phyloP scores from a whole-genome alignment of 2,113 vertebrate genomes.

The Alethe castanea region DNA sequence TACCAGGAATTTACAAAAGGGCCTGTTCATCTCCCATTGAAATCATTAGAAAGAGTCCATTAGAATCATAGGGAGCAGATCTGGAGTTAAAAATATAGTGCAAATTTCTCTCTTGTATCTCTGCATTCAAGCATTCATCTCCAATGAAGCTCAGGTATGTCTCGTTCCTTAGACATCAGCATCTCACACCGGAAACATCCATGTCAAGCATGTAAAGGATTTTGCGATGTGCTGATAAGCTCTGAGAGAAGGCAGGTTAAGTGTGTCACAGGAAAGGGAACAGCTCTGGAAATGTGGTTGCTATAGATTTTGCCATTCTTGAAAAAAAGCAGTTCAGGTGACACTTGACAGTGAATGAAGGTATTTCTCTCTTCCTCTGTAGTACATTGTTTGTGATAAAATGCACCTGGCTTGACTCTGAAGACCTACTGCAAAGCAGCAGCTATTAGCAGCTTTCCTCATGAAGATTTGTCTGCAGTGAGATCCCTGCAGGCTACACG shows the following conservation, averaged over 20 bases:
- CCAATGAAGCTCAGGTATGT: not conserved
- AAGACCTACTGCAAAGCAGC: not conserved
- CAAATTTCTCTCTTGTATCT: not conserved
- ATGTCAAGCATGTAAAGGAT: not conserved
- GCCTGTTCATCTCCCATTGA: not conserved
- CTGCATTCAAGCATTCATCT: not conserved
- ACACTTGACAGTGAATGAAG: not conserved
- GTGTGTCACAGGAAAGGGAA: not conserved
- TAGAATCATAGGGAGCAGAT: not conserved
- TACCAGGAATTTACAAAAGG: not conserved
- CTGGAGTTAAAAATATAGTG: not conserved
- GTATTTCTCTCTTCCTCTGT: not conserved
- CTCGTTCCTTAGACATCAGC: not conserved
- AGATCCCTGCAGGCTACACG: not conserved
- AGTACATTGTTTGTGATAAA: not conserved
- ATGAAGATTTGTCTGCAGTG: not conserved
- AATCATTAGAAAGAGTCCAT: not conserved
- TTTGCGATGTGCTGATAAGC: not conserved
- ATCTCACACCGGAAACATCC: not conserved
- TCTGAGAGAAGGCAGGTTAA: not conserved
- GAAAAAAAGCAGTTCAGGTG: not conserved
- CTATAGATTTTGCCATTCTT: not conserved
- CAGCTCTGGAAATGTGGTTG: not conserved
- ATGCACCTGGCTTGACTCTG: not conserved
- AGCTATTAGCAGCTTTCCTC: not conserved